phyloP scores from a whole-genome alignment of 2,797 vertebrate genomes.

The Jordanella pulchra region DNA sequence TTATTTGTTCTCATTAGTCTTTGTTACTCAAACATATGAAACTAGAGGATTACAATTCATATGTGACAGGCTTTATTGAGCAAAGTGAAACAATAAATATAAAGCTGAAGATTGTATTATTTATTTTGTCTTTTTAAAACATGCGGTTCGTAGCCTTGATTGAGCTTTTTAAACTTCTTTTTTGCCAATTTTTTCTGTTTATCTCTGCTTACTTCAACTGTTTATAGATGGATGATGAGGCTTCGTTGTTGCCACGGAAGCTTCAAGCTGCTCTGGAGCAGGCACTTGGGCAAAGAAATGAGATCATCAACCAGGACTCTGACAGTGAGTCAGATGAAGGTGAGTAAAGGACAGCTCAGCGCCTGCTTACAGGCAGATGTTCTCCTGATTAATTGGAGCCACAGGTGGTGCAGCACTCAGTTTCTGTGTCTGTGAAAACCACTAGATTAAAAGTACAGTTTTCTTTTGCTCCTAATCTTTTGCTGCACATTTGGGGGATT shows the following conservation, averaged over 20 bases:
- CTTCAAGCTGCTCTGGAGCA: conserved; percentile 96
- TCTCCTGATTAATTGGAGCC: conserved; percentile 37
- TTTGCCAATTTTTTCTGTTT: conserved; percentile 56
- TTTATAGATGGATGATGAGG: conserved; percentile 96
- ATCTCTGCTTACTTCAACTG: conserved; percentile 51
- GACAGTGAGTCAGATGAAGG: conserved; percentile 98
- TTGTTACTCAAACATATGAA: conserved; percentile 3
- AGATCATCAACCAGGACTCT: conserved; percentile 95
- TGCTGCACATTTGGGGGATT: no score
- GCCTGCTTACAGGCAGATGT: conserved; percentile 38
- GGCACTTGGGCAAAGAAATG: conserved; percentile 94
- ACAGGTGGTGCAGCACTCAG: conserved; percentile 12
- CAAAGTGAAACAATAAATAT: not conserved
- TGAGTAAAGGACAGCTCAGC: conserved; percentile 70
- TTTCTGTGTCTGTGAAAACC: conserved; percentile 32
- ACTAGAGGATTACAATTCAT: not conserved
- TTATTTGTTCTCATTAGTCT: not conserved
- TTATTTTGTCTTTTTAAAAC: conserved; percentile 4
- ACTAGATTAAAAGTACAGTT: conserved; percentile 7
- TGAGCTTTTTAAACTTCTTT: conserved; percentile 11
- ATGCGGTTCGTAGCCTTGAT: not conserved
- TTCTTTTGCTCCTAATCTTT: no score
- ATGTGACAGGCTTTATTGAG: not conserved
- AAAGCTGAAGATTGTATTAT: conserved; percentile 1
- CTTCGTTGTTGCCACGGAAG: conserved; percentile 95